These are phyloP conservation scores for Fulica atra DNA, from an alignment of 2,113 vertebrate species.

Conservation along the genomic window DNA sequence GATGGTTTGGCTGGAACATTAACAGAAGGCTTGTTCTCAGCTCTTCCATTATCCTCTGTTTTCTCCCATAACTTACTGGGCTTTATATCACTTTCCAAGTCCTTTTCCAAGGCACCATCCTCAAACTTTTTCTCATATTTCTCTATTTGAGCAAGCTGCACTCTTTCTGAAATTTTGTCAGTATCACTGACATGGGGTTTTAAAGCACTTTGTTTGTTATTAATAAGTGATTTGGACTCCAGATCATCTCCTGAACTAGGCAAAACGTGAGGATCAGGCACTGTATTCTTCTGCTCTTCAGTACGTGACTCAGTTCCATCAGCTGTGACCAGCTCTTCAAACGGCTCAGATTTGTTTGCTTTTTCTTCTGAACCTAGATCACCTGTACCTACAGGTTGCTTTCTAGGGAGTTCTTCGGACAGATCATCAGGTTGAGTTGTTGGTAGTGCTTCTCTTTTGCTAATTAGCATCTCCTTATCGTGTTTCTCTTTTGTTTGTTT, in stretches of 20 bases:
- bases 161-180: not conserved
- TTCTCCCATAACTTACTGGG: not conserved
- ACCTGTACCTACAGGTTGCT: not conserved
- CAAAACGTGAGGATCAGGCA: not conserved
- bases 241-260: not conserved
- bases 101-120: not conserved
- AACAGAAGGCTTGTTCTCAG: not conserved
- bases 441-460: not conserved
- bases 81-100: constrained; percentile 7
- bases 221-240: not conserved
- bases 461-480: not conserved
- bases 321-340: not conserved
- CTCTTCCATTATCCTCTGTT: not conserved
- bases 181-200: not conserved
- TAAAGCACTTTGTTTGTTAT: not conserved
- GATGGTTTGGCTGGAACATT: not conserved
- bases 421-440: not conserved
- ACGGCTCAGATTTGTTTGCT: not conserved
- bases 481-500: constrained; percentile 60
- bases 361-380: not conserved
- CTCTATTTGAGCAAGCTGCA: not conserved
- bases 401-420: not conserved
- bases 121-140: not conserved
- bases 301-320: not conserved
- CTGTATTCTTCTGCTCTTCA: not conserved